Percentiles rank a stretch among this genome's conserved stretches.
These are phyloP conservation scores for Neolamprologus toae DNA, from an alignment of 2,113 vertebrate genomes.

Conservation along the genomic window DNA sequence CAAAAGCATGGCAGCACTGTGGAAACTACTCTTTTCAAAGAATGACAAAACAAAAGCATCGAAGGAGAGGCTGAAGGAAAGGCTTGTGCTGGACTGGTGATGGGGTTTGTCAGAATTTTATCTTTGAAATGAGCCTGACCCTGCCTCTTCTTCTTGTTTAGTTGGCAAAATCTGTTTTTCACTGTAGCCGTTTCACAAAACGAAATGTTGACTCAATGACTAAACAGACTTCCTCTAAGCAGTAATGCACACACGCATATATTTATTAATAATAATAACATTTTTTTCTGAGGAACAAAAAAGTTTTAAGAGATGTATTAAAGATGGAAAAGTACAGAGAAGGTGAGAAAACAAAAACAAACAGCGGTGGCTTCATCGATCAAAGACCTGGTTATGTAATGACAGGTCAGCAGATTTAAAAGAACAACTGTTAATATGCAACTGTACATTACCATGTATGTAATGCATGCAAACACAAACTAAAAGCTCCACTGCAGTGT, in stretches of 20 bases:
- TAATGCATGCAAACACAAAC: background rate
- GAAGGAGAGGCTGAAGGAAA: background rate
- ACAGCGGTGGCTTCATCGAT: background rate
- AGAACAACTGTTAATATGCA: background rate
- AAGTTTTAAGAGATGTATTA: background rate
- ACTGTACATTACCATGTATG: background rate
- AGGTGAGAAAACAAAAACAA: background rate
- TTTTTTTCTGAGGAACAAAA: background rate
- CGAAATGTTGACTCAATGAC: background rate
- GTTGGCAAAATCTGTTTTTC: background rate
- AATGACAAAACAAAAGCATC: background rate
- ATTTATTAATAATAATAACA: background rate
- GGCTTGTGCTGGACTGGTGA: background rate
- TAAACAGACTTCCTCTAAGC: background rate
- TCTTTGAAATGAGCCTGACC: background rate
- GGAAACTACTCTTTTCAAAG: background rate
- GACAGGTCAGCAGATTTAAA: background rate
- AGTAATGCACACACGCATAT: background rate
- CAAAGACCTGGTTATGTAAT: constrained; percentile 1
- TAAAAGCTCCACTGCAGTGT: background rate
- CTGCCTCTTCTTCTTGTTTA: background rate
- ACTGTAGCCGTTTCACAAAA: background rate
- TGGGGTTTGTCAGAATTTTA: background rate
- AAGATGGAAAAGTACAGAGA: background rate
- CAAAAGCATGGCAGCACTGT: constrained; percentile 7